Evolutionary conservation across 2,888 invertebrate genomes (phyloP).

Genomic region (Morinoia aosen): DNA sequence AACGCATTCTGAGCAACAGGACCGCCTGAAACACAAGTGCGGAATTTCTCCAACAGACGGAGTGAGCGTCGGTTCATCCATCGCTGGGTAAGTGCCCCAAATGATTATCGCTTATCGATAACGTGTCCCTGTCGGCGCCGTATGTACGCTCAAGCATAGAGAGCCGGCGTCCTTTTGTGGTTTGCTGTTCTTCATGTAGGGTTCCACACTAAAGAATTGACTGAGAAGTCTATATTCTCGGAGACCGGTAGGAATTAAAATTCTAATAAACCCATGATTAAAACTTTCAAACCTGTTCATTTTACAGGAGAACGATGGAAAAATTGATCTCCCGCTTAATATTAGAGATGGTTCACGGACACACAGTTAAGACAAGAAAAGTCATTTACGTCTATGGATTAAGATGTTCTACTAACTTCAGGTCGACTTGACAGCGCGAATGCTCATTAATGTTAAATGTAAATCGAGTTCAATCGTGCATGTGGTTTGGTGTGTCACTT

Average conservation of each 20-base stretch:
- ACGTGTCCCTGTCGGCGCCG: neutral
- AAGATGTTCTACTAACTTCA: neutral
- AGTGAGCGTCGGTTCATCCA: neutral
- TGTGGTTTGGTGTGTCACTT: neutral
- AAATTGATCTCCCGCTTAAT: no score
- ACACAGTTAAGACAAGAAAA: neutral
- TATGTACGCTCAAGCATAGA: neutral
- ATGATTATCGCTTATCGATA: slow-evolving; percentile 50
- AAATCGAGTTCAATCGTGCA: neutral
- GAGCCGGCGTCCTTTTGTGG: neutral
- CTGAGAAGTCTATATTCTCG: neutral
- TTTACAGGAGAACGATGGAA: no score
- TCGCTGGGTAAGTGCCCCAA: slow-evolving; percentile 16
- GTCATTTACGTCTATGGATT: neutral
- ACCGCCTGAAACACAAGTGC: neutral
- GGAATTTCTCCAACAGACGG: neutral
- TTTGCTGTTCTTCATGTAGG: neutral
- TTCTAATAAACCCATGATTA: no score
- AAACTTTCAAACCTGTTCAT: no score
- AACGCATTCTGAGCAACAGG: neutral
- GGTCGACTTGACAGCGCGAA: neutral
- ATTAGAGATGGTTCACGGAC: neutral
- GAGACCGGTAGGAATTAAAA: no score
- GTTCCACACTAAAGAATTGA: neutral
- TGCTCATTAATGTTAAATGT: neutral